A percentile compares a stretch with the other conserved stretches of the same genome.
Evolutionary conservation across 2,888 invertebrate species (phyloP).

Genomic region (Baronia brevicornis): DNA sequence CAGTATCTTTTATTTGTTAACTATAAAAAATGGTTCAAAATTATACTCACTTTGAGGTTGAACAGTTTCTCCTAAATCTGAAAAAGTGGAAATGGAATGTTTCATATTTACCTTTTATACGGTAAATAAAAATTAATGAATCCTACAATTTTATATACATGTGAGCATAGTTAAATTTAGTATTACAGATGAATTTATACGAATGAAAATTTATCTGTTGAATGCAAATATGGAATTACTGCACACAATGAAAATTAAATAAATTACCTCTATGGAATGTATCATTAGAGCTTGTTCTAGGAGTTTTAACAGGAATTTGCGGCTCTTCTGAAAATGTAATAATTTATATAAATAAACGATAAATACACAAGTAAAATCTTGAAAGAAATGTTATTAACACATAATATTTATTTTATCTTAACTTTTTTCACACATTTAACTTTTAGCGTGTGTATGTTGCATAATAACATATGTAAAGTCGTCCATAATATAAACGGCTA

Average conservation of each 20-base stretch:
- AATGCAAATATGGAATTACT: no score
- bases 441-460: no score
- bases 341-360: conserved; percentile 15
- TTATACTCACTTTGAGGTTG: conserved; percentile 1
- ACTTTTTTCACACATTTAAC: no score
- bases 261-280: conserved; percentile 30
- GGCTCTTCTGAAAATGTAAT: conserved; percentile 36
- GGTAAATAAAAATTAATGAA: background rate
- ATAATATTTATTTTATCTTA: no score
- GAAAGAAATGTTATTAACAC: no score
- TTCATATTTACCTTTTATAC: background rate
- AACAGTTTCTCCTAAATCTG: background rate
- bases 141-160: background rate
- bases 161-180: no score
- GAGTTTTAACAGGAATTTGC: conserved; percentile 33
- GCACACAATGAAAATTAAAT: conserved; percentile 4
- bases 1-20: no score
- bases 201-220: no score
- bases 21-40: background rate
- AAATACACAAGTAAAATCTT: background rate
- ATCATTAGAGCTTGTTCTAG: conserved; percentile 24
- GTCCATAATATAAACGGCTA: no score
- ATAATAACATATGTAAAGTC: no score
- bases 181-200: no score
- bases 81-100: conserved; percentile 1